These are phyloP conservation scores for Chlorospingus semifuscus DNA, from an alignment of 2,797 vertebrate species.

Conservation along the genomic window DNA sequence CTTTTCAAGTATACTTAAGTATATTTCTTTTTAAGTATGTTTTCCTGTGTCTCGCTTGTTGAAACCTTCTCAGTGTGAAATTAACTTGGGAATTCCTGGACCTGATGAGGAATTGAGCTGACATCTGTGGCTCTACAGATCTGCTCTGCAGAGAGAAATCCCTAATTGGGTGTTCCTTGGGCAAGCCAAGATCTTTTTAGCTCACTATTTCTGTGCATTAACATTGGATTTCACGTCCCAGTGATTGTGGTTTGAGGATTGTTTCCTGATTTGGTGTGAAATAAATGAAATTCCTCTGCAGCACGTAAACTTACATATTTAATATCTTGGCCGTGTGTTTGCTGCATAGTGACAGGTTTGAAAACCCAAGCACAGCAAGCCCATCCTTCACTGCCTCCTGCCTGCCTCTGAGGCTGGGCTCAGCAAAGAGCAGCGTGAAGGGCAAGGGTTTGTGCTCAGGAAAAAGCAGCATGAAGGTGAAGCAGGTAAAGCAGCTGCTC, in stretches of 20 bases:
- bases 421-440: neutral
- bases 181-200: neutral
- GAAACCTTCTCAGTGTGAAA: neutral
- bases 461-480: neutral
- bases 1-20: neutral
- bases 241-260: accelerated
- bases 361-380: neutral
- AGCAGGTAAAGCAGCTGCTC: neutral
- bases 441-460: neutral
- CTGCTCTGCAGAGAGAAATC: neutral
- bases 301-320: neutral
- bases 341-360: neutral
- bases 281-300: neutral
- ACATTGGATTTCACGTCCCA: neutral
- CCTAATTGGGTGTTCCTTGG: neutral
- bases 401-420: neutral
- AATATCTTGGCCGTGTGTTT: accelerated
- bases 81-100: neutral
- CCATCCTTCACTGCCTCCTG: neutral
- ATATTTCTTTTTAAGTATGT: neutral
- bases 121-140: neutral
- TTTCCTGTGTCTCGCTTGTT: neutral
- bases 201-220: neutral
- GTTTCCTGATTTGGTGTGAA: neutral
- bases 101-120: neutral